Evolutionary conservation across 2,797 vertebrate genomes (phyloP).

Genomic region (Tokudaia muenninki): DNA sequence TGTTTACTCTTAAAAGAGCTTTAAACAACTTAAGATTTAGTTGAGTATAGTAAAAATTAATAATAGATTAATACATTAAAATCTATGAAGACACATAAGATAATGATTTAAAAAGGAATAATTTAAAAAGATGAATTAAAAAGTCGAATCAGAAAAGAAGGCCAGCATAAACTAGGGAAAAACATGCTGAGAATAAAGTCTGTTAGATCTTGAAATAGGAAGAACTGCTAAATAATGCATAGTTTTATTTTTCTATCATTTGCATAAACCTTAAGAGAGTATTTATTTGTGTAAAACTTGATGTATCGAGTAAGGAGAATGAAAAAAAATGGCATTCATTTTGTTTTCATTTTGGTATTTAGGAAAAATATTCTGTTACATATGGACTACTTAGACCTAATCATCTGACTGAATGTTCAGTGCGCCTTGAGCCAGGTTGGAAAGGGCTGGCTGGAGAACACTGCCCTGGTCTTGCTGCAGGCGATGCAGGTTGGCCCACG

Average conservation of each 20-base stretch:
- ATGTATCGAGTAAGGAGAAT: conserved; percentile 91
- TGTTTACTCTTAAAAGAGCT: conserved; percentile 90
- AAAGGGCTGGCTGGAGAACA: conserved; percentile 95
- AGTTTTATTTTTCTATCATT: conserved; percentile 93
- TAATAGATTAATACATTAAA: conserved; percentile 92
- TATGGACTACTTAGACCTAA: conserved; percentile 99
- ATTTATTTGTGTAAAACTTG: conserved; percentile 94
- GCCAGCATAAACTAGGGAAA: conserved; percentile 93
- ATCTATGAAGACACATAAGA: conserved; percentile 92
- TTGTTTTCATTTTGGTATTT: conserved; percentile 94
- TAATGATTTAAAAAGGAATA: conserved; percentile 94
- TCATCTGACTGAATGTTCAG: conserved; percentile 99
- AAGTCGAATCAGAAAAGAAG: conserved; percentile 92
- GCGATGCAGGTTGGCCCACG: conserved; percentile 99
- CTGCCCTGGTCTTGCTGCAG: conserved; percentile 99
- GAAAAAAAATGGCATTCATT: conserved; percentile 91
- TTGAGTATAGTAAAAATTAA: conserved; percentile 91
- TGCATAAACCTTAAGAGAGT: conserved; percentile 94
- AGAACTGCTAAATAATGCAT: conserved; percentile 94
- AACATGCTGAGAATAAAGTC: conserved; percentile 94
- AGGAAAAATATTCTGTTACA: conserved; percentile 97
- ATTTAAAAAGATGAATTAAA: conserved; percentile 93
- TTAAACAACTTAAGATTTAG: conserved; percentile 92
- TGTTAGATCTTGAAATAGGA: conserved; percentile 94
- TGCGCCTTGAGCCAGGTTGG: conserved; percentile 96